Conservation (phyloP, 2,888 invertebrate genomes). For the Cepaea hortensis region DNA sequence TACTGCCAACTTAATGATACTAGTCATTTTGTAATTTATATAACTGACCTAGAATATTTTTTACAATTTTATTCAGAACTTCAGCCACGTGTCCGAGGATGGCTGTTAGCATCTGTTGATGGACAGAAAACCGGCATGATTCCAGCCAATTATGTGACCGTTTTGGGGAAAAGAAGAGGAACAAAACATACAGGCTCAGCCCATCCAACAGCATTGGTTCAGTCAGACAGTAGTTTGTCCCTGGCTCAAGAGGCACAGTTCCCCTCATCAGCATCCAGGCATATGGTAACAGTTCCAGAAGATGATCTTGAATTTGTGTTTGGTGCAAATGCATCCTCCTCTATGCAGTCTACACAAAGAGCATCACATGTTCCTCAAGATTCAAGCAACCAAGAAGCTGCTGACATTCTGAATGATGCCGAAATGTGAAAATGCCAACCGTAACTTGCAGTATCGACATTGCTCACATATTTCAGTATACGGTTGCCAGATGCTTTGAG, state of each 20-base stretch:
- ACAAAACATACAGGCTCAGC: not conserved
- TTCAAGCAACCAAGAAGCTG: constrained; percentile 30
- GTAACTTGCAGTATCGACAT: not conserved
- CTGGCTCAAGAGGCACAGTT: constrained; percentile 13
- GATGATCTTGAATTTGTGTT: constrained; percentile 20
- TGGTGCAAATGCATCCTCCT: not conserved
- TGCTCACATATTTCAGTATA: no score
- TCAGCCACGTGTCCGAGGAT: constrained; percentile 82
- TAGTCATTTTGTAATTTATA: not conserved
- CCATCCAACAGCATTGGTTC: not conserved
- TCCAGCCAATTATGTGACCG: constrained; percentile 80
- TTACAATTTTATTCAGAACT: constrained; percentile 79
- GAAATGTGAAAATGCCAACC: constrained; percentile 4
- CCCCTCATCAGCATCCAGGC: constrained; percentile 8
- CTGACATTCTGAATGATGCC: constrained; percentile 26
- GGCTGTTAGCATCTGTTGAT: constrained; percentile 79
- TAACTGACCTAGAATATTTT: not conserved
- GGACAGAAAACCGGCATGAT: constrained; percentile 78
- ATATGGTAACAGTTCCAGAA: not conserved
- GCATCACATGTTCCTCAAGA: not conserved
- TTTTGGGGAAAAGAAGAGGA: constrained; percentile 75
- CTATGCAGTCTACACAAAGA: not conserved
- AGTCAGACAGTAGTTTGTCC: constrained; percentile 5
- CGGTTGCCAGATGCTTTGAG: not conserved
- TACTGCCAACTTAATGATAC: no score